Conservation (phyloP, 1,140 invertebrate species). For the Chrysomallon squamiferum region DNA sequence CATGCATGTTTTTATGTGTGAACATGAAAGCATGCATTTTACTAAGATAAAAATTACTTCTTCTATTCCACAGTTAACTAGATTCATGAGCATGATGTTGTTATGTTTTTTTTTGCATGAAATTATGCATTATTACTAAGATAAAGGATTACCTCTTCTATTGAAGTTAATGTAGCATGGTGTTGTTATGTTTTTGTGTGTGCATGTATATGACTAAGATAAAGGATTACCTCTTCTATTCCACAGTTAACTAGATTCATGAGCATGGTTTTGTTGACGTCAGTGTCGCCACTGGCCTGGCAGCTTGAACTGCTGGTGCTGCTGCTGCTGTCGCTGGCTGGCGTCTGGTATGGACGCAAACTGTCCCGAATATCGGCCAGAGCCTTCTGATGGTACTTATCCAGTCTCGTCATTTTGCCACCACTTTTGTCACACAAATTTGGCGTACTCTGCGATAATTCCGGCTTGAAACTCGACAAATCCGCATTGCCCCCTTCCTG, state of each 20-base stretch:
- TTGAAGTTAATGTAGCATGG: too few species aligned
- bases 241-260: slow-evolving; percentile 42
- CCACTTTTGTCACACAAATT: slow-evolving; percentile 36
- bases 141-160: too few species aligned
- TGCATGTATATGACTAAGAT: background rate
- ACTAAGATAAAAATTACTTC: slow-evolving; percentile 41
- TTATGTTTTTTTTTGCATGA: too few species aligned
- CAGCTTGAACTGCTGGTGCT: slow-evolving; percentile 17
- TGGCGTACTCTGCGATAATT: slow-evolving; percentile 45
- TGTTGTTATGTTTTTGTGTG: too few species aligned
- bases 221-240: slow-evolving; percentile 52
- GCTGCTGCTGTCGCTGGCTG: slow-evolving; percentile 65
- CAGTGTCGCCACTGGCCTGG: slow-evolving; percentile 62
- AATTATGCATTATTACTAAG: too few species aligned
- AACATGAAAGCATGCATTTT: too few species aligned
- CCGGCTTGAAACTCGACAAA: slow-evolving; percentile 30
- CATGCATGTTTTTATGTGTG: too few species aligned
- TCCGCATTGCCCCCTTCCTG: slow-evolving; percentile 27
- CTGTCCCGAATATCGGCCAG: slow-evolving; percentile 87
- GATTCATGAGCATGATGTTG: slow-evolving; percentile 38
- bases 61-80: slow-evolving; percentile 47
- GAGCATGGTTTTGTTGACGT: slow-evolving; percentile 36
- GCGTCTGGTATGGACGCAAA: slow-evolving; percentile 82
- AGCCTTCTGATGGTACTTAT: slow-evolving; percentile 81
- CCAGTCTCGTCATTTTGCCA: slow-evolving; percentile 27